phyloP scores from a whole-genome alignment of 2,888 invertebrate species.

The Phrixothrix hirtus region DNA sequence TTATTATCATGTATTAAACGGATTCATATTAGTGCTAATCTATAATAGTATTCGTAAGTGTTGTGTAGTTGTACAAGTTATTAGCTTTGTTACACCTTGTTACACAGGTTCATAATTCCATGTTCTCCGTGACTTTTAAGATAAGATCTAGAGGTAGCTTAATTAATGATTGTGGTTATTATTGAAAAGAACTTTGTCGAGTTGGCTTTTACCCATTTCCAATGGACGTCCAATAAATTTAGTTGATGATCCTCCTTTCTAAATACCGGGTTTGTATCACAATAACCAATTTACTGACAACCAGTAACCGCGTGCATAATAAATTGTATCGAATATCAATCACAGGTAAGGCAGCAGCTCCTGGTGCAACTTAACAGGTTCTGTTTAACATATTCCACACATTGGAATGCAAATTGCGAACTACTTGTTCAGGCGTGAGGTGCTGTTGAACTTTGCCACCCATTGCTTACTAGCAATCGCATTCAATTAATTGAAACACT shows the following conservation, averaged over 20 bases:
- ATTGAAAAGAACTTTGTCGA: slow-evolving; percentile 18
- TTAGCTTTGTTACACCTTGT: slow-evolving; percentile 20
- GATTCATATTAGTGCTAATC: slow-evolving; percentile 11
- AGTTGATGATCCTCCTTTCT: slow-evolving; percentile 23
- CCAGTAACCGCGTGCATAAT: slow-evolving; percentile 30
- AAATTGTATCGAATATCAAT: slow-evolving; percentile 36
- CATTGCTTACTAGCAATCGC: slow-evolving; percentile 35
- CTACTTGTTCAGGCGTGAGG: slow-evolving; percentile 27
- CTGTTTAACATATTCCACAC: slow-evolving; percentile 31
- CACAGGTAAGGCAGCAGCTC: slow-evolving; percentile 32
- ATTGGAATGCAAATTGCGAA: slow-evolving; percentile 32
- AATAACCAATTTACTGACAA: slow-evolving; percentile 29
- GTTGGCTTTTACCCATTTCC: slow-evolving; percentile 17
- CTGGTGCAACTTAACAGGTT: slow-evolving; percentile 32
- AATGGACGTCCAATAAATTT: slow-evolving; percentile 23
- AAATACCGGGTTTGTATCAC: slow-evolving; percentile 21
- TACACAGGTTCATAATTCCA: slow-evolving; percentile 21
- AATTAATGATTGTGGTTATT: slow-evolving; percentile 25
- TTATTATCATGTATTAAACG: no score
- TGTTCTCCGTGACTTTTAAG: slow-evolving; percentile 19
- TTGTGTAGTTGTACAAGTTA: slow-evolving; percentile 13
- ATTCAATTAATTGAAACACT: slow-evolving; percentile 36
- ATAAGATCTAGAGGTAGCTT: slow-evolving; percentile 17
- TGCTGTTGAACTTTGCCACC: slow-evolving; percentile 29
- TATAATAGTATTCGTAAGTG: slow-evolving; percentile 3